A percentile compares a stretch with the other conserved stretches of the same genome.
Evolutionary conservation across 2,888 invertebrate genomes (phyloP).

Genomic region (Linyphia triangularis): DNA sequence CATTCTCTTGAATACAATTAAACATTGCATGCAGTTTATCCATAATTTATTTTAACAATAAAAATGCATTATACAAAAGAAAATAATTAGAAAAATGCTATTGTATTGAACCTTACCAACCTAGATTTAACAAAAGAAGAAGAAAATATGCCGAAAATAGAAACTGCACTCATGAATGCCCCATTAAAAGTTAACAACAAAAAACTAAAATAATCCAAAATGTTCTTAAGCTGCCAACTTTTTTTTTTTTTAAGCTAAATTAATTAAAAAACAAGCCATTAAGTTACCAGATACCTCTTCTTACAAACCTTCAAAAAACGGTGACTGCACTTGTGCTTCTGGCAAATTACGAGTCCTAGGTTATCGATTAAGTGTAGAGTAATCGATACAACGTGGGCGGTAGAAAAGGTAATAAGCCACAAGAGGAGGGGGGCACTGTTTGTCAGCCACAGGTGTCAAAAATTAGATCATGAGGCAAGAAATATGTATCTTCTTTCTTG

Average conservation of each 20-base stretch:
- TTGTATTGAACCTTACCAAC: too few relatives aligned
- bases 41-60: too few relatives aligned
- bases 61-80: too few relatives aligned
- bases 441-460: constrained; percentile 52
- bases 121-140: too few relatives aligned
- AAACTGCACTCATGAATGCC: too few relatives aligned
- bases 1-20: too few relatives aligned
- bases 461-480: constrained; percentile 4
- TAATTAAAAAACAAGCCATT: not conserved
- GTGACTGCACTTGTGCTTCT: not conserved
- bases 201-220: not conserved
- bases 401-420: constrained; percentile 70
- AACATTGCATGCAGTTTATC: too few relatives aligned
- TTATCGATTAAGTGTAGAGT: constrained; percentile 65
- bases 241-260: too few relatives aligned
- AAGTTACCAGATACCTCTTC: not conserved
- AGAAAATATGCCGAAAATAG: too few relatives aligned
- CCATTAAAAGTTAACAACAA: too few relatives aligned
- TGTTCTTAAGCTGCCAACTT: not conserved
- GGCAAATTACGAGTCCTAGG: constrained; percentile 33
- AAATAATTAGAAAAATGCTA: too few relatives aligned
- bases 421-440: constrained; percentile 26
- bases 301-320: constrained; percentile 5
- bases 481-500: too few relatives aligned
- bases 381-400: constrained; percentile 70